These are phyloP conservation scores for Trichogramma evanescens DNA, from an alignment of 2,888 invertebrate species.

Conservation along the genomic window DNA sequence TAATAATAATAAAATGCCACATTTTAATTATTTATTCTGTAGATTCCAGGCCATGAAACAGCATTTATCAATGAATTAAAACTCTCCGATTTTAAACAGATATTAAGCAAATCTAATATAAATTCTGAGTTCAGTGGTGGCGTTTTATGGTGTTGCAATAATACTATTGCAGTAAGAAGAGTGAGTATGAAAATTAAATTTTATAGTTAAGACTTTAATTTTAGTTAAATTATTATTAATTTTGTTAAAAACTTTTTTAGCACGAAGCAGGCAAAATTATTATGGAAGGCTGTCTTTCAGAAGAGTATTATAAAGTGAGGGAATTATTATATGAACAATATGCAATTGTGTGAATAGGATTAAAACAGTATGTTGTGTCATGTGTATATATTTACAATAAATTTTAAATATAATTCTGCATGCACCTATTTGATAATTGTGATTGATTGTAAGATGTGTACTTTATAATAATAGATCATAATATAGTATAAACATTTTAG, in stretches of 20 bases:
- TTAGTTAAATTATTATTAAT: slow-evolving; percentile 3
- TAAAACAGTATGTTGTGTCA: too few species aligned
- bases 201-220: not conserved
- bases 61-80: slow-evolving; percentile 90
- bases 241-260: slow-evolving; percentile 50
- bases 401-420: too few species aligned
- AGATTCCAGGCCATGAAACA: slow-evolving; percentile 67
- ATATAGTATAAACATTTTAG: too few species aligned
- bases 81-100: slow-evolving; percentile 82
- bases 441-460: too few species aligned
- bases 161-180: slow-evolving; percentile 79
- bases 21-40: slow-evolving; percentile 18
- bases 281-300: slow-evolving; percentile 87
- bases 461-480: too few species aligned
- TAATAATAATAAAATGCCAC: not conserved
- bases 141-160: slow-evolving; percentile 88
- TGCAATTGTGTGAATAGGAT: slow-evolving; percentile 68
- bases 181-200: slow-evolving; percentile 47
- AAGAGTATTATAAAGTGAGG: slow-evolving; percentile 90
- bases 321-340: slow-evolving; percentile 92
- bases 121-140: slow-evolving; percentile 85
- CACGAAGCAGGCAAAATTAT: slow-evolving; percentile 87
- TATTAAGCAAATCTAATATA: slow-evolving; percentile 67
- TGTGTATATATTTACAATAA: too few species aligned
- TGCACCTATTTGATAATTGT: too few species aligned